These are phyloP conservation scores for Asobara japonica DNA, from an alignment of 1,140 invertebrate species.

Conservation along the genomic window DNA sequence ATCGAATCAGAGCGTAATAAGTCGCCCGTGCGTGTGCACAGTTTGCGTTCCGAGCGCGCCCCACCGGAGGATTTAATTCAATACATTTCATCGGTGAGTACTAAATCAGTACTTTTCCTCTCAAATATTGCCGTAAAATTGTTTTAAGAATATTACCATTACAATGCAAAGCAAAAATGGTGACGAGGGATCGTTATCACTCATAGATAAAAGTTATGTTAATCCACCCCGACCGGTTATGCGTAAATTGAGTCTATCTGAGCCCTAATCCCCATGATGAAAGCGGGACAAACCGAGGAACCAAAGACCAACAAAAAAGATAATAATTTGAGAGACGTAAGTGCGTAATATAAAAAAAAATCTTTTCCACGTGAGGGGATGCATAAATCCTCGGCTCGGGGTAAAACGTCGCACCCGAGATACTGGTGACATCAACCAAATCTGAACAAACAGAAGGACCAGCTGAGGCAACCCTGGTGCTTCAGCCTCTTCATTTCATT, in stretches of 20 bases:
- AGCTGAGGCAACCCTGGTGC: conserved; percentile 1
- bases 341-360: not conserved
- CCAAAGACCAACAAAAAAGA: not conserved
- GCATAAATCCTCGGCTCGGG: not conserved
- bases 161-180: too few species aligned
- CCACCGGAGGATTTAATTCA: too few species aligned
- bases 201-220: too few species aligned
- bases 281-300: not conserved
- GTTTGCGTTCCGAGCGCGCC: too few species aligned
- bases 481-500: not conserved
- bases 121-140: too few species aligned
- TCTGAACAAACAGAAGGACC: conserved; percentile 56
- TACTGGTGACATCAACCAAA: conserved; percentile 55
- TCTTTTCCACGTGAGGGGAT: not conserved
- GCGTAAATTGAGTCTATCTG: not conserved
- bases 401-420: conserved; percentile 4
- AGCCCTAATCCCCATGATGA: not conserved
- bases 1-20: too few species aligned
- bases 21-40: too few species aligned
- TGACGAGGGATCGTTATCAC: too few species aligned
- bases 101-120: too few species aligned
- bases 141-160: too few species aligned
- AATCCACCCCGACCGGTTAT: not conserved
- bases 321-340: not conserved
- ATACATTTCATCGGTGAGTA: too few species aligned